Conservation (phyloP, 2,888 invertebrate genomes). For the Orchesellides sinensis region DNA sequence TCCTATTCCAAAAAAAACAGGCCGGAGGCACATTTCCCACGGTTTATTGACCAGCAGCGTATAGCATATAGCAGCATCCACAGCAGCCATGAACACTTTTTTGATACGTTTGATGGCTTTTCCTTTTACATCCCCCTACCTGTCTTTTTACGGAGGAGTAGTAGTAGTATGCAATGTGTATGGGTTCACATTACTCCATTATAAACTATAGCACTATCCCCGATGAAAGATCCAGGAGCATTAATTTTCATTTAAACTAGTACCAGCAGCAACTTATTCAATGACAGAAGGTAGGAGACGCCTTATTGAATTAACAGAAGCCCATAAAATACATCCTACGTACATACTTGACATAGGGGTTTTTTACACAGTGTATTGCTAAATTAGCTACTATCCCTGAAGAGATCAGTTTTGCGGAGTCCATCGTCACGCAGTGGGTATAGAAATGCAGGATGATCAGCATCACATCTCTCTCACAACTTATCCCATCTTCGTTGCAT, state of each 20-base stretch:
- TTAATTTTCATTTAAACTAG: constrained; percentile 35
- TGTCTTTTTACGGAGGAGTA: not conserved
- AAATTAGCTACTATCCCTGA: no score
- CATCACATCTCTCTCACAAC: no score
- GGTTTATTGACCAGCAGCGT: constrained; percentile 75
- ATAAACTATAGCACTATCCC: no score
- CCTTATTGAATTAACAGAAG: constrained; percentile 38
- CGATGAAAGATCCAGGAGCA: not conserved
- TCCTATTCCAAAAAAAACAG: constrained; percentile 21
- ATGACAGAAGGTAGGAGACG: constrained; percentile 5
- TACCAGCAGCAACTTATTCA: not conserved
- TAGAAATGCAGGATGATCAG: no score
- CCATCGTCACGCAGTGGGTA: no score
- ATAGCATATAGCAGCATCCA: no score
- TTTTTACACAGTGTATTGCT: not conserved
- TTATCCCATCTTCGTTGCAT: not conserved
- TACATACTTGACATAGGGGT: not conserved
- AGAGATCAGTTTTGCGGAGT: no score
- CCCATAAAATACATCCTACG: constrained; percentile 22
- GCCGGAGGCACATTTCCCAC: constrained; percentile 73
- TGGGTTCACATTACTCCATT: no score
- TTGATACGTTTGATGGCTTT: constrained; percentile 50
- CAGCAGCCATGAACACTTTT: constrained; percentile 2
- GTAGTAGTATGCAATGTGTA: not conserved
- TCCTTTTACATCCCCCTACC: constrained; percentile 5